Percentiles rank a stretch among this genome's conserved stretches.
These are phyloP conservation scores for Caenorhabditis doughertyi DNA, from an alignment of 2,888 invertebrate species.

Conservation along the genomic window DNA sequence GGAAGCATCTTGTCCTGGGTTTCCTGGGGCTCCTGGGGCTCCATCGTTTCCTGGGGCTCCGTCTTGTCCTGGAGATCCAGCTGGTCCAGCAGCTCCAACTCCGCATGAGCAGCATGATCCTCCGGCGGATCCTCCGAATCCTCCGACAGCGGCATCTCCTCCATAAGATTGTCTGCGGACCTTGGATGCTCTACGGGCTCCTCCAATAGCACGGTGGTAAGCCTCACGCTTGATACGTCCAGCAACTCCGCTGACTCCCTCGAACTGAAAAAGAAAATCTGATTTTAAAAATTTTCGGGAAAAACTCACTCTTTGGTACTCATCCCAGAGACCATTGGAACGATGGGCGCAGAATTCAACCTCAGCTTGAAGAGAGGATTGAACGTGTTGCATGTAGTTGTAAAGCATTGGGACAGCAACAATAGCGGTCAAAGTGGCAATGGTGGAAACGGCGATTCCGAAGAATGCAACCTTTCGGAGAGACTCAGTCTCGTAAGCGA, in stretches of 20 bases:
- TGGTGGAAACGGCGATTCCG: conserved; percentile 76
- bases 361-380: conserved; percentile 74
- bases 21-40: conserved; percentile 68
- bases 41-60: conserved; percentile 73
- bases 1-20: conserved; percentile 63
- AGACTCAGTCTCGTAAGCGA: conserved; percentile 70
- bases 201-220: conserved; percentile 55
- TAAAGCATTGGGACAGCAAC: conserved; percentile 76
- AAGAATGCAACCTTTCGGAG: conserved; percentile 72
- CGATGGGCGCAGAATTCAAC: conserved; percentile 76
- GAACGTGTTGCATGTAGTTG: conserved; percentile 78
- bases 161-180: conserved; percentile 64
- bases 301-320: conserved; percentile 69
- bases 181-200: conserved; percentile 38
- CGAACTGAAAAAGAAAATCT: conserved; percentile 53
- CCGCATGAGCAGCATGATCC: conserved; percentile 68
- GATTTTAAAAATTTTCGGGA: background rate
- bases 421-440: conserved; percentile 75
- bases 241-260: conserved; percentile 62
- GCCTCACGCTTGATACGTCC: conserved; percentile 67
- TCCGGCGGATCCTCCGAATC: conserved; percentile 53
- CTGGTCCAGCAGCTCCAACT: conserved; percentile 69
- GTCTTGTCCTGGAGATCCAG: conserved; percentile 70
- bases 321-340: conserved; percentile 75
- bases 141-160: conserved; percentile 60